Percentiles rank a stretch among this genome's conserved stretches.
Conservation (phyloP, 1,140 invertebrate species). For the Stenopsyche tienmushanensis region DNA sequence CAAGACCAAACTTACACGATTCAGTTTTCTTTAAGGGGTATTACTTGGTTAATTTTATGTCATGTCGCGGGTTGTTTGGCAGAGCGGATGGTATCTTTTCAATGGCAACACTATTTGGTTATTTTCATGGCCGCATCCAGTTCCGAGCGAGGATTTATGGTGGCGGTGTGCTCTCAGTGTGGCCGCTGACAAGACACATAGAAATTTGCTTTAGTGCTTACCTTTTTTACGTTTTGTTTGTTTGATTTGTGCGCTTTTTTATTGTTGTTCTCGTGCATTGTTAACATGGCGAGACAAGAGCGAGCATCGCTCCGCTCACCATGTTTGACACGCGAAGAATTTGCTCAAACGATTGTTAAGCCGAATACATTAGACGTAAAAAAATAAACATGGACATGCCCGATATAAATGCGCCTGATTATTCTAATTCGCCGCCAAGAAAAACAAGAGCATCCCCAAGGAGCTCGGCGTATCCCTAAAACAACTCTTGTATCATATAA, state of each 20-base stretch:
- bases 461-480: no score
- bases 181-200: slow-evolving; percentile 19
- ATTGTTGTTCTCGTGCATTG: slow-evolving; percentile 26
- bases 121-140: slow-evolving; percentile 1
- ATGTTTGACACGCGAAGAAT: slow-evolving; percentile 32
- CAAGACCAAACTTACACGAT: neutral
- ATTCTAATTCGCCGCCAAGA: neutral
- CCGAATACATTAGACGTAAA: slow-evolving; percentile 11
- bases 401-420: no score
- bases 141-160: slow-evolving; percentile 14
- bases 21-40: neutral
- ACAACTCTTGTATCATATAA: no score
- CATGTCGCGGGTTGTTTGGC: slow-evolving; percentile 31
- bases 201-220: slow-evolving; percentile 14
- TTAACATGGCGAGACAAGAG: slow-evolving; percentile 27
- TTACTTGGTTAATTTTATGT: slow-evolving; percentile 38
- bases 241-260: slow-evolving; percentile 33
- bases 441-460: neutral
- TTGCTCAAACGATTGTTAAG: slow-evolving; percentile 26
- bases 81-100: slow-evolving; percentile 38
- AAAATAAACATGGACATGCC: no score
- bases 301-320: slow-evolving; percentile 15
- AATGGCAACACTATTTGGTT: slow-evolving; percentile 38
- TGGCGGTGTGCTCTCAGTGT: neutral
- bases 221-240: neutral